Evolutionary conservation across 1,140 invertebrate genomes (phyloP), one percentile per base, ranked within the genome.

Genomic region (Drosophila cardini): DNA sequence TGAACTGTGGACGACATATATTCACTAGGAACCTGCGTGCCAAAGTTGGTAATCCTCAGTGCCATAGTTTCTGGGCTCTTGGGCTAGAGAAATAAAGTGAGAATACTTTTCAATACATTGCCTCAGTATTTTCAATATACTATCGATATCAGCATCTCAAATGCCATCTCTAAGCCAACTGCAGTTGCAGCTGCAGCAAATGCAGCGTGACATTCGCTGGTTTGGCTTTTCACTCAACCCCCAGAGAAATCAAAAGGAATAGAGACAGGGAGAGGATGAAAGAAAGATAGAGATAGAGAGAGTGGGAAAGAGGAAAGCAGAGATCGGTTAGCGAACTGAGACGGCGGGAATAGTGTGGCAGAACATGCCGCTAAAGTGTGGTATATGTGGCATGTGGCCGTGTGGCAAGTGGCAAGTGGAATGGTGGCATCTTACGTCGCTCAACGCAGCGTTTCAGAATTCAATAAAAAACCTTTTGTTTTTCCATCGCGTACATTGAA

Each of bases 381-480:
- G 76, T 55, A 61, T 64, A 56, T 42, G 34, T 65, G 70, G 40
- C 46, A 68, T 36, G 36, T 56, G 53, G 16, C 32, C 1, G 57
- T 26, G 21, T n/a, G 50, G 62, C 21, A 16, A 40, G 48, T 34
- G 15, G 21, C 34, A 32, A 48, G 38, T 58, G 10, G 10, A 21
- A 50, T 7, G 18, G 42, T 52, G 15, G 58, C 43, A 63, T 60
- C 71, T 55, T 55, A 52, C 48, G 30, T 52, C 48, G 48, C 63
- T 61, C 69, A 84, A 68, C 65, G 62, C 79, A 65, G 62, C 80
- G 78, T 65, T 89, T 75, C 77, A 84, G 87, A 89, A 87, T 87
- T 87, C 84, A 87, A 87, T 87, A 89, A 84, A 56, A 80, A 86
- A 84, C 83, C 84, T 87, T 87, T 89, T 89, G 80, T 87, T 87